Base-by-base conservation (phyloP, 2,113 vertebrate species). In the Periophthalmodon schlosseri region DNA sequence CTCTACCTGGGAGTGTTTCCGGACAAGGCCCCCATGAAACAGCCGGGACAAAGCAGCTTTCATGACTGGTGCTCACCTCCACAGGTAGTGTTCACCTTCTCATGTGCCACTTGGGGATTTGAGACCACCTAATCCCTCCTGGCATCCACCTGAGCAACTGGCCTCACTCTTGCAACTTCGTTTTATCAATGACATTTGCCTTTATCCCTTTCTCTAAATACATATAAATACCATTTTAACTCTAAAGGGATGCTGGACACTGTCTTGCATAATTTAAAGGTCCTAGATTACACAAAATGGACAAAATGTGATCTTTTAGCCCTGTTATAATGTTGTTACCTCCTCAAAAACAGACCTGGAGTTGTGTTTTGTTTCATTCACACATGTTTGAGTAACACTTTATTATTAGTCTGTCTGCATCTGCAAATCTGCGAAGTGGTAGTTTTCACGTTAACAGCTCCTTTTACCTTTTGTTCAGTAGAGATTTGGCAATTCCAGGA, bases 31-130 rank as follows among this genome's bases (percentile, higher is more conserved):
- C 47, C 73, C 73, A 74, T 72, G 56, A 81, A 81, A 75, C 52
- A 50, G 54, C 70, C 70, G 74, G 78, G 61, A 93, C 91, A 92
- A 93, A 91, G 86, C 75, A 68, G 77, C 91, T 86, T 93, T 92
- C 80, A 91, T 89, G 80, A 75, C 72, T 3, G n/a, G 23, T 15
- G 57, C 57, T 87, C 44, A 83, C 73, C 78, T 82, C 86, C 60
- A 86, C 72, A 80, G 79, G 69, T 75, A 84, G 79, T 78, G 84
- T 88, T 91, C 46, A 24, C 82, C 79, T 86, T 87, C 76, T 86
- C 81, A 84, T 82, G 79, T 87, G 82, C 90, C 79, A 80, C 82
- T 76, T 72, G 78, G 79, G 76, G 80, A 86, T 90, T 90, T 88
- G 57, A 80, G 82, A 70, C 79, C 79, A 73, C 71, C 78, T 93